Conservation (phyloP, 2,113 vertebrate genomes). For the Toxostoma redivivum region DNA sequence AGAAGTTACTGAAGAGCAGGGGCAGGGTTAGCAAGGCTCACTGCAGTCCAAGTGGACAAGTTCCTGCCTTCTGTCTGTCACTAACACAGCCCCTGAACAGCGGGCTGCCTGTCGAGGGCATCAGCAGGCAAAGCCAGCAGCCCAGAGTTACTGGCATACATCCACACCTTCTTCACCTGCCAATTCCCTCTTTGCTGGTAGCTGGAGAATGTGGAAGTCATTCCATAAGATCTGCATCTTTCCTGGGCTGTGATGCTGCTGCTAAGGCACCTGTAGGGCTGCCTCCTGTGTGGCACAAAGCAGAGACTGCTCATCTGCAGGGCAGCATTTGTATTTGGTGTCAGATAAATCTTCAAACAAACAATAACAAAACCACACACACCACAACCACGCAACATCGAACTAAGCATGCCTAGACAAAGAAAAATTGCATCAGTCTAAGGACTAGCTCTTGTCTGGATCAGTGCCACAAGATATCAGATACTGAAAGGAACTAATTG, state of each 20-base stretch:
- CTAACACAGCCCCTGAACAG: accelerated
- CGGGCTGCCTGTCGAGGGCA: background rate
- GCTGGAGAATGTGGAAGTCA: background rate
- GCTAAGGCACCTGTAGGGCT: background rate
- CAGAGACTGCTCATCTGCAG: background rate
- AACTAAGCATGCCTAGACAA: background rate
- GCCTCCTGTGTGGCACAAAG: background rate
- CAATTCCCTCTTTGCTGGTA: background rate
- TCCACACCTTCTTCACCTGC: background rate
- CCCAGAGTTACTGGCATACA: background rate
- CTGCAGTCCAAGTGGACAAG: too few species aligned
- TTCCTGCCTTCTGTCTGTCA: background rate
- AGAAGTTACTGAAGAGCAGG: background rate
- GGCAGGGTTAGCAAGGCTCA: background rate
- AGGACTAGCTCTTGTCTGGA: background rate
- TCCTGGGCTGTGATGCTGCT: background rate
- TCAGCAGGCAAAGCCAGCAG: background rate
- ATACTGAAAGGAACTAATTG: background rate
- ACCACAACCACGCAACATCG: background rate
- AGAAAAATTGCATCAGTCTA: background rate
- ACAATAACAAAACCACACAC: background rate
- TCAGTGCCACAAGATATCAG: background rate
- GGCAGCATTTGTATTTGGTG: background rate
- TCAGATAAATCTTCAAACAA: background rate
- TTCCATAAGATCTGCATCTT: background rate